Evolutionary conservation across 2,797 vertebrate species (phyloP), one percentile per base, ranked within the genome.

Genomic region (Benthosema pterotum): DNA sequence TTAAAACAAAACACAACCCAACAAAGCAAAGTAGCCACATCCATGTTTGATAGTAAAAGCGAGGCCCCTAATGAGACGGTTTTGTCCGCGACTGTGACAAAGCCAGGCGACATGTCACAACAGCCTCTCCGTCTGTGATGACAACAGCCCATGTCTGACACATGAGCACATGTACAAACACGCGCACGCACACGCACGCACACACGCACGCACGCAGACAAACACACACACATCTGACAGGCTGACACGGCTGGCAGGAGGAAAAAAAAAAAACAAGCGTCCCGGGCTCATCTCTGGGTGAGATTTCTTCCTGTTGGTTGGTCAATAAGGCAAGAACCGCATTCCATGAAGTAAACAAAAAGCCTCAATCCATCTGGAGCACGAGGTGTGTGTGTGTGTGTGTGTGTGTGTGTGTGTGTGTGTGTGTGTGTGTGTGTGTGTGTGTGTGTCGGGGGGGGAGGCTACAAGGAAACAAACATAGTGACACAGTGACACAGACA

Each of bases 201-300:
- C 63, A 45, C 15, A 16, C 71, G 50, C 54, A 57, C 66, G 15
- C 62, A 43, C 42, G n/a, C 18, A 42, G 15, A 42, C 53, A 55
- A n/a, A 43, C 54, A 28, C 57, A 47, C 18, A 47, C 19, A 28
- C 19, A 16, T 57, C 74, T 84, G 83, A 87, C 86, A 84, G 71
- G 75, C 79, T 85, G 84, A 87, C 85, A 87, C 67, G 78, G 77
- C 73, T 85, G 82, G 78, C 82, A 87, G 79, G 86, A 83, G 80
- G 77, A 87, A 84, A 86, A 88, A 87, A 83, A 87, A 87, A 84
- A 86, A 88, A 87, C 83, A 87, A 87, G 76, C 75, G 71, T 81
- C 60, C 60, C 49, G 47, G 71, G 75, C 82, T 87, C 77, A 77
- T 85, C 77, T 79, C 74, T 71, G 77, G 76, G 72, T 78, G 71